Base-by-base conservation (phyloP, 92 coral and sea anemone genomes). In the Pocillopora meandrina region DNA sequence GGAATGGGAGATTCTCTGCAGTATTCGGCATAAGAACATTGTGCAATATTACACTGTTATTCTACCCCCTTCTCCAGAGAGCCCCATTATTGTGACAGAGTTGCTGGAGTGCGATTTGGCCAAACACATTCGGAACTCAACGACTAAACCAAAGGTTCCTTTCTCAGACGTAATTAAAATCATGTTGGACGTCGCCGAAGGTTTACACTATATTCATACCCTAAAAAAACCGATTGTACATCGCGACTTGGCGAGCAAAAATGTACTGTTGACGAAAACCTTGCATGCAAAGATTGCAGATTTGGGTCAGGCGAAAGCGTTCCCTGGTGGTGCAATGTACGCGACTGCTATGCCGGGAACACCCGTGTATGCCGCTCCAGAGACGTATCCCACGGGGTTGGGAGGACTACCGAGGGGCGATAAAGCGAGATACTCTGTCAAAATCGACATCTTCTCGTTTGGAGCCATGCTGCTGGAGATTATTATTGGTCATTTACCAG, bases 361-460 rank as follows among this genome's bases (percentile, higher is more conserved):
- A 0, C 93, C 88, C 19, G 80, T 94, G 12, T 94, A 94, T 67
- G 92, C 95, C 17, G 98, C 98, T 16, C 98, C 98, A 64, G 98
- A 94, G 69, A 94, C 98, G 16, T 90, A 88, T 31, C 95, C 97
- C 9, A 68, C 61, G 65, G 63, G 69, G 55, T 56, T 69, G 5
- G 89, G 86, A 13, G 71, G 77, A 65, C 76, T 70, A 75, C 77
- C 34, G 15, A 71, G 60, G 75, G 78, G 72, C 1, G 55, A 81
- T 26, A 85, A 87, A 76, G 91, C 92, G 9, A 87, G 52, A 72
- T 94, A 94, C 83, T 89, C 92, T 14, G 90, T 84, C 55, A 92
- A 92, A 89, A 69, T 94, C 82, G 98, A 94, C 84, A 92, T 92
- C 65, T 94, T 92, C 76, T 94, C 98, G 77, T 94, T 89, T 77